Percentiles rank a stretch among this genome's conserved stretches.
Evolutionary conservation across 2,113 vertebrate species (phyloP).

Genomic region (Passer domesticus): DNA sequence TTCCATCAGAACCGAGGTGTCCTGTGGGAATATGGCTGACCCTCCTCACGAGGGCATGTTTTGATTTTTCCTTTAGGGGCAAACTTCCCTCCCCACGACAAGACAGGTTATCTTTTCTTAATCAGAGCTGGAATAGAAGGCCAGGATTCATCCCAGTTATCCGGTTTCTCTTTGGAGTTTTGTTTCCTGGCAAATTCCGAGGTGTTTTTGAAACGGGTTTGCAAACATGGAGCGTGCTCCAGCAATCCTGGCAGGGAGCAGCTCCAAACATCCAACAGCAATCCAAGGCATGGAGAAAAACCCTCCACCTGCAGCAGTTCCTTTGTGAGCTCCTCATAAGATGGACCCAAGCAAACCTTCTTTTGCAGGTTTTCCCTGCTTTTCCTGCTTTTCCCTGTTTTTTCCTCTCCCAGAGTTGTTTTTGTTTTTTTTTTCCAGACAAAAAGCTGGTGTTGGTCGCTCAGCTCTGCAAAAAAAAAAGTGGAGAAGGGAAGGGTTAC

Average conservation of each 20-base stretch:
- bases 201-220: not conserved
- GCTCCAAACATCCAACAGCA: not conserved
- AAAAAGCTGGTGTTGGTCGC: not conserved
- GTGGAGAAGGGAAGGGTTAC: not conserved
- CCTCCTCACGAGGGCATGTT: not conserved
- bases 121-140: not conserved
- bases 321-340: rapidly evolving
- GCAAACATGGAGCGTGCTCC: rapidly evolving
- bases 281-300: not conserved
- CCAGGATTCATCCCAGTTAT: rapidly evolving
- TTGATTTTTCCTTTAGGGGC: not conserved
- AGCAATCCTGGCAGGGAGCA: not conserved
- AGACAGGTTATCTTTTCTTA: not conserved
- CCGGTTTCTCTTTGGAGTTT: not conserved
- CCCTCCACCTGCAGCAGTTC: not conserved
- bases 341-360: not conserved
- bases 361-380: not conserved
- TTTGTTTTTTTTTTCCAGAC: not conserved
- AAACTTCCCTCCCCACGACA: not conserved
- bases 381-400: not conserved
- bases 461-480: not conserved
- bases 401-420: not conserved
- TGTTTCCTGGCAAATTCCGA: not conserved
- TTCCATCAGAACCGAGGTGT: not conserved
- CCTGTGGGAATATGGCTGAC: not conserved